These are phyloP conservation scores for Papilio polyxenes DNA, from an alignment of 1,140 invertebrate species.

Conservation along the genomic window DNA sequence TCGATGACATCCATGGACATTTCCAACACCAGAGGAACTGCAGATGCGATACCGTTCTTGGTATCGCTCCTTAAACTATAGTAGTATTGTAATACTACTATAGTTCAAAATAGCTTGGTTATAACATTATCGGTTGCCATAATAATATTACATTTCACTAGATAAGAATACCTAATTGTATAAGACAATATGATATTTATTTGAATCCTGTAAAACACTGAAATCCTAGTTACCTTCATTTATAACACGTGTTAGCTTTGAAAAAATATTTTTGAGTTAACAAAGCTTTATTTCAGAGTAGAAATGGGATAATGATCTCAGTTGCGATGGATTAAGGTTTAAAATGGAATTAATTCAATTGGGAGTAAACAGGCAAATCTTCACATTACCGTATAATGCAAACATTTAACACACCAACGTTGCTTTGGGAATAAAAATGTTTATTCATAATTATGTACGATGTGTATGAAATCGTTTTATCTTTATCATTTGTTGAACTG, in stretches of 20 bases:
- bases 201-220: background rate
- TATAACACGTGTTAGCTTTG: background rate
- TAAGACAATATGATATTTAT: background rate
- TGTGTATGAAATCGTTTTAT: background rate
- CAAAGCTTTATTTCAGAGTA: background rate
- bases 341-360: background rate
- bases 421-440: conserved; percentile 11
- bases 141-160: no score
- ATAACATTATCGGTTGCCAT: no score
- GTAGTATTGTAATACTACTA: no score
- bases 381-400: background rate
- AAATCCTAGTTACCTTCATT: background rate
- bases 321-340: background rate
- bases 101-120: no score
- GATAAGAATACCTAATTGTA: no score
- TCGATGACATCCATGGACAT: no score
- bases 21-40: no score
- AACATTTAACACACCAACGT: conserved; percentile 10
- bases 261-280: background rate
- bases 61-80: no score
- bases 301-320: background rate
- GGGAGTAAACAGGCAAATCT: background rate
- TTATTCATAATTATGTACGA: background rate
- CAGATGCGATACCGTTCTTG: no score
- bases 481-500: background rate